Evolutionary conservation across 2,113 vertebrate species (phyloP).

Genomic region (Oryzias melastigma): DNA sequence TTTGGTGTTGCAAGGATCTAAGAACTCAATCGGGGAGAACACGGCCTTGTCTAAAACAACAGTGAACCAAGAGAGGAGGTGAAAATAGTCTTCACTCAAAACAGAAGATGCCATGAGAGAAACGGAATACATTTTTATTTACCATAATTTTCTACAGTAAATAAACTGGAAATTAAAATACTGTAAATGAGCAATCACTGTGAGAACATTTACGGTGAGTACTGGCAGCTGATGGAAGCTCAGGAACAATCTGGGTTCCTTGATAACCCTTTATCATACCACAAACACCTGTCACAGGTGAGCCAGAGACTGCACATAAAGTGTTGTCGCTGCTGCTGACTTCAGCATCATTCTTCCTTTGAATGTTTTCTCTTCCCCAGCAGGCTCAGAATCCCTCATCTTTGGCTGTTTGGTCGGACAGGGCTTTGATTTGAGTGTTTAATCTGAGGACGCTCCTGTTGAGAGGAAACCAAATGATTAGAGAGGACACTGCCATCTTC

Average conservation of each 20-base stretch:
- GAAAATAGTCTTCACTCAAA: too few species aligned
- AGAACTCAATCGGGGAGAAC: too few species aligned
- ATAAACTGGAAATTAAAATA: too few species aligned
- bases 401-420: slow-evolving; percentile 21
- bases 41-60: too few species aligned
- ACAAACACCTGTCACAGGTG: slow-evolving; percentile 24
- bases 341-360: slow-evolving; percentile 1
- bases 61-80: too few species aligned
- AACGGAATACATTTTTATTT: too few species aligned
- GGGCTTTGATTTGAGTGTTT: slow-evolving; percentile 22
- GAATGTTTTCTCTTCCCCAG: slow-evolving; percentile 15
- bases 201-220: too few species aligned
- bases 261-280: slow-evolving; percentile 12
- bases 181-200: too few species aligned
- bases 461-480: slow-evolving; percentile 25
- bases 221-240: too few species aligned
- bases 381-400: slow-evolving; percentile 41
- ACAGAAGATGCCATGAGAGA: too few species aligned
- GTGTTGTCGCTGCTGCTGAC: slow-evolving; percentile 6
- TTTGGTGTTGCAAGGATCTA: too few species aligned
- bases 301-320: slow-evolving; percentile 21
- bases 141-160: too few species aligned
- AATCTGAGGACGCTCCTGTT: slow-evolving; percentile 24
- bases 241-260: background rate
- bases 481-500: slow-evolving; percentile 13